Conservation (phyloP, 2,797 vertebrate genomes). For the Hydrolagus colliei region DNA sequence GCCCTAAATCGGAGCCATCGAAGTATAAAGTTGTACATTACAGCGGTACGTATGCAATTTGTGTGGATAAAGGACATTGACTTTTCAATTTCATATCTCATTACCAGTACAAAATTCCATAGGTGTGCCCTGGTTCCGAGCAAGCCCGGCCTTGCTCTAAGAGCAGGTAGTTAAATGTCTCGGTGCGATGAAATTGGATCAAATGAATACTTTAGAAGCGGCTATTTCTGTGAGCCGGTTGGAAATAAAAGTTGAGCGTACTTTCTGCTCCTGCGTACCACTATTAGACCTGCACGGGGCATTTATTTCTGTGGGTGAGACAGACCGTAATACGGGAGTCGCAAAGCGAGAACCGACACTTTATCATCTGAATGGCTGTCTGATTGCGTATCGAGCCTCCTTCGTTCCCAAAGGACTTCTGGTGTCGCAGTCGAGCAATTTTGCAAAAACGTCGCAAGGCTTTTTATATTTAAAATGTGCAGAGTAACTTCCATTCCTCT, state of each 20-base stretch:
- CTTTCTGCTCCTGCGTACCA: background rate
- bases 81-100: conserved; percentile 32
- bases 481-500: no score
- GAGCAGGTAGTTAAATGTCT: no score
- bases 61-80: conserved; percentile 27
- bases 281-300: no score
- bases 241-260: background rate
- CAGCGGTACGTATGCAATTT: conserved; percentile 8
- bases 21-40: conserved; percentile 16
- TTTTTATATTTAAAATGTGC: no score
- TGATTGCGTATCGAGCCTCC: no score
- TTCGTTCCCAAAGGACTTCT: no score
- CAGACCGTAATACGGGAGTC: background rate
- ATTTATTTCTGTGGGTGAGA: background rate
- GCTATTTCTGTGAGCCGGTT: background rate
- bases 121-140: background rate
- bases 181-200: background rate
- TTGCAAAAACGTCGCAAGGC: no score
- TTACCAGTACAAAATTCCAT: background rate
- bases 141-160: background rate
- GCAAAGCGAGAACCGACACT: background rate
- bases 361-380: no score
- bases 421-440: no score
- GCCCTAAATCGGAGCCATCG: background rate
- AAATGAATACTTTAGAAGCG: no score